Evolutionary conservation across 2,113 vertebrate genomes (phyloP).

Genomic region (Ageneiosus marmoratus): DNA sequence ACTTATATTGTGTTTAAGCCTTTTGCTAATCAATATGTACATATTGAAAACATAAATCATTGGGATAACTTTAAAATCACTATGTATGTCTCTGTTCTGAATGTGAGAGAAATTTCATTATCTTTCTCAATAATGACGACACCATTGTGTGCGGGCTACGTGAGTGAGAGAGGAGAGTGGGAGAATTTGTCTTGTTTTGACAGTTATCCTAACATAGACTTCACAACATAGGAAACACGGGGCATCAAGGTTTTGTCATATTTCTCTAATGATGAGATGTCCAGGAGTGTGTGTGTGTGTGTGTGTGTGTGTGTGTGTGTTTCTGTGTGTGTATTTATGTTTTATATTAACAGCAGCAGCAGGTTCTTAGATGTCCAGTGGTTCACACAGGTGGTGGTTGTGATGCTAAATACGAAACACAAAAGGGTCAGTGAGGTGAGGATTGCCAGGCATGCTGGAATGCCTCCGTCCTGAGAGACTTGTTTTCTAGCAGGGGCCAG

Average conservation of each 20-base stretch:
- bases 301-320: not conserved
- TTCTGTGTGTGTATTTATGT: not conserved
- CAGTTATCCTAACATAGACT: constrained; percentile 26
- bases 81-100: constrained; percentile 6
- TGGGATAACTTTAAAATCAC: constrained; percentile 45
- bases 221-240: constrained; percentile 8
- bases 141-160: not conserved
- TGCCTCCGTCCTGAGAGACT: constrained; percentile 9
- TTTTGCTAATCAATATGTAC: constrained; percentile 58
- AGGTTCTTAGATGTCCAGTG: not conserved
- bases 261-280: not conserved
- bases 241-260: not conserved
- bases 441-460: not conserved
- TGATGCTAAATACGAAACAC: not conserved
- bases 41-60: constrained; percentile 58
- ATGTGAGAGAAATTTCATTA: constrained; percentile 39
- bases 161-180: not conserved
- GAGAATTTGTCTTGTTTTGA: constrained; percentile 19
- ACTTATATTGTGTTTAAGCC: constrained; percentile 42
- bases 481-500: constrained; percentile 33
- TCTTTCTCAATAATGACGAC: constrained; percentile 42
- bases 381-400: not conserved
- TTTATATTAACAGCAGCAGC: constrained; percentile 18
- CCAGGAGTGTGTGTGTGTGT: not conserved
- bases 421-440: not conserved